Evolutionary conservation across 2,113 vertebrate species (phyloP).

Genomic region (Engraulis encrasicolus): DNA sequence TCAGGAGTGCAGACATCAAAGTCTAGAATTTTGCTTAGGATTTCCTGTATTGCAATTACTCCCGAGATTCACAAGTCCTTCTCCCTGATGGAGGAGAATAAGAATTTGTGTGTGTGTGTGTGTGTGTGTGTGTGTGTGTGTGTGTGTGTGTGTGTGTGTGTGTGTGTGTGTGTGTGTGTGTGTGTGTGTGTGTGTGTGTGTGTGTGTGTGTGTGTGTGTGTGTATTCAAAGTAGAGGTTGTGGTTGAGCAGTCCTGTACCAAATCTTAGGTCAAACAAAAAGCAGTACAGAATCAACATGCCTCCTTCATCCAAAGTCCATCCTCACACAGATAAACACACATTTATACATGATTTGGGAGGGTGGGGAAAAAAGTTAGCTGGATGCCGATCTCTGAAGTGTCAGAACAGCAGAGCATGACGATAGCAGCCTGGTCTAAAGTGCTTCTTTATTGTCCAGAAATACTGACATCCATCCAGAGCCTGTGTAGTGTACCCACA

Average conservation of each 20-base stretch:
- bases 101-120: background rate
- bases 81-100: background rate
- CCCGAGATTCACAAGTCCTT: background rate
- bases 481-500: too few relatives aligned
- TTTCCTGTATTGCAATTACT: slow-evolving; percentile 32
- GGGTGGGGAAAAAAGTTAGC: slow-evolving; percentile 37
- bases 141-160: slow-evolving; percentile 35
- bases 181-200: slow-evolving; percentile 16
- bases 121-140: slow-evolving; percentile 21
- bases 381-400: slow-evolving; percentile 48
- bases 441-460: slow-evolving; percentile 67
- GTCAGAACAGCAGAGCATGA: slow-evolving; percentile 57
- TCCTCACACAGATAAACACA: background rate
- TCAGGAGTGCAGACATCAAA: background rate
- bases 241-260: background rate
- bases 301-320: background rate
- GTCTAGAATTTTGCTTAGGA: slow-evolving; percentile 34
- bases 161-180: background rate
- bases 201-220: slow-evolving; percentile 7
- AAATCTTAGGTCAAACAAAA: background rate
- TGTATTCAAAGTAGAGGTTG: slow-evolving; percentile 24
- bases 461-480: slow-evolving; percentile 65
- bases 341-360: slow-evolving; percentile 43
- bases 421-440: slow-evolving; percentile 61
- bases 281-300: background rate